Evolutionary conservation across 1,140 invertebrate genomes (phyloP).

Genomic region (Pogonognathellus flavescens): DNA sequence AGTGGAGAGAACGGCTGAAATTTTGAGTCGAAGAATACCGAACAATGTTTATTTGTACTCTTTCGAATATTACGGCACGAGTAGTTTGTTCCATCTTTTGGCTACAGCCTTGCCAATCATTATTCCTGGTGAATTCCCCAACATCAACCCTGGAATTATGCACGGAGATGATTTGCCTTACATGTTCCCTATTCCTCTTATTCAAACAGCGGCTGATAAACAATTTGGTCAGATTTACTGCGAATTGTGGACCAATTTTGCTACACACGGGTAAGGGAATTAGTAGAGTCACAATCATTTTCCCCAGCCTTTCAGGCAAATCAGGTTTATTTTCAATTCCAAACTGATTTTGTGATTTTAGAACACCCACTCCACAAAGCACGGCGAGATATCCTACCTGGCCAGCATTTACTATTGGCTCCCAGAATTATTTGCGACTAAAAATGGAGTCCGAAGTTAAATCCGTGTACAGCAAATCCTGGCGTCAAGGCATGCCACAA

Average conservation of each 20-base stretch:
- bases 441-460: constrained; percentile 9
- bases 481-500: constrained; percentile 18
- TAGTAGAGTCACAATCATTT: neutral
- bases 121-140: constrained; percentile 13
- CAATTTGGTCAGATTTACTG: neutral
- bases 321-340: neutral
- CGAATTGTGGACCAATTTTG: constrained; percentile 56
- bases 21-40: constrained; percentile 20
- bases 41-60: constrained; percentile 51
- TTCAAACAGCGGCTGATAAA: neutral
- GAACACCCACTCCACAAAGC: constrained; percentile 38
- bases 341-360: neutral
- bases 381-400: neutral
- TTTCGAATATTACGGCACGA: constrained; percentile 23
- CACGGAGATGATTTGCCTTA: constrained; percentile 46
- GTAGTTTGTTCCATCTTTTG: constrained; percentile 4
- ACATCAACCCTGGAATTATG: constrained; percentile 5
- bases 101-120: neutral
- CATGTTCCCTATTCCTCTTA: constrained; percentile 37
- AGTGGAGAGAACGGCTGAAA: constrained; percentile 23
- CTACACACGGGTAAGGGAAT: constrained; percentile 21
- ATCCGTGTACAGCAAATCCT: neutral
- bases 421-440: neutral
- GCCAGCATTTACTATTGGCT: neutral
- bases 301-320: neutral